phyloP scores from a whole-genome alignment of 1,140 invertebrate genomes.

The Zaprionus davidi region DNA sequence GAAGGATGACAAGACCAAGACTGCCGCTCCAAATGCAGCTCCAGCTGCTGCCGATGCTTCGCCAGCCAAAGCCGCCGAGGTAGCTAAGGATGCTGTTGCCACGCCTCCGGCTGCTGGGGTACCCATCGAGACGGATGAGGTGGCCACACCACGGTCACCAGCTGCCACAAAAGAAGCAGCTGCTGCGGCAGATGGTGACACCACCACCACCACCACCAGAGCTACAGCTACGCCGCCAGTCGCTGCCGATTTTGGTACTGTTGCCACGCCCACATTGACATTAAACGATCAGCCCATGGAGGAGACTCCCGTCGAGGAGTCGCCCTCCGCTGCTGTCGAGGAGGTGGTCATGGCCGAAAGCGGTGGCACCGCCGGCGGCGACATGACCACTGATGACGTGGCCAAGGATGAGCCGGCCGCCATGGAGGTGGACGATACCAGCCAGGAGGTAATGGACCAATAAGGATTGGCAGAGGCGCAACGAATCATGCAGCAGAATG shows the following conservation, averaged over 20 bases:
- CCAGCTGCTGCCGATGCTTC: background rate
- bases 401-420: conserved; percentile 72
- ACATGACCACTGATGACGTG: conserved; percentile 77
- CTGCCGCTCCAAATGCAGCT: conserved; percentile 16
- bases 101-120: conserved; percentile 2
- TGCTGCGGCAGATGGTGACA: conserved; percentile 27
- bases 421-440: conserved; percentile 83
- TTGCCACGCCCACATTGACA: conserved; percentile 49
- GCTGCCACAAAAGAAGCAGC: conserved; percentile 37
- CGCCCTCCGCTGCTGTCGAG: conserved; percentile 53
- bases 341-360: conserved; percentile 77
- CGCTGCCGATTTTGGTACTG: background rate
- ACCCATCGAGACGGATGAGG: conserved; percentile 45
- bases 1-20: conserved; percentile 34
- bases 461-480: conserved; percentile 40
- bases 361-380: conserved; percentile 26
- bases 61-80: background rate
- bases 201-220: conserved; percentile 7
- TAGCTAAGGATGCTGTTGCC: conserved; percentile 10
- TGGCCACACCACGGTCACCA: conserved; percentile 28
- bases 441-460: conserved; percentile 83
- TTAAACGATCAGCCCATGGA: conserved; percentile 81
- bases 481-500: conserved; percentile 3
- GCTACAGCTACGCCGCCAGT: conserved; percentile 25
- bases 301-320: conserved; percentile 65